phyloP scores from a whole-genome alignment of 2,113 vertebrate species.

The Nicator chloris region DNA sequence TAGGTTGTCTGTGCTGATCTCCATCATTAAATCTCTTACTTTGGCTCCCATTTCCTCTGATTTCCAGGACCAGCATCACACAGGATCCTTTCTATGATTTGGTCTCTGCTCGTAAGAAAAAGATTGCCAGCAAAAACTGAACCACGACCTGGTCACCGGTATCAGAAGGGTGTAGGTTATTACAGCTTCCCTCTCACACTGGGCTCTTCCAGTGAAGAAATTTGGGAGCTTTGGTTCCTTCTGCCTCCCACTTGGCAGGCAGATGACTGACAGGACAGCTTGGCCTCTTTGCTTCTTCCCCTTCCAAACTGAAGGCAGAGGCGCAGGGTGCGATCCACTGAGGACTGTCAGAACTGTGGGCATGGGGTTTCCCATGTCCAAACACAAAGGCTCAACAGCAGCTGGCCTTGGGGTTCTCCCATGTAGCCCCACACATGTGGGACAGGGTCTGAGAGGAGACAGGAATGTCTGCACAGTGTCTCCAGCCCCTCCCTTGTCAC shows the following conservation, averaged over 20 bases:
- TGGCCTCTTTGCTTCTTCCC: neutral
- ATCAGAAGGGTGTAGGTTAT: neutral
- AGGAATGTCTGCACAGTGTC: neutral
- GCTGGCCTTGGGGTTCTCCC: neutral
- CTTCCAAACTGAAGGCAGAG: neutral
- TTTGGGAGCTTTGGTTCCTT: neutral
- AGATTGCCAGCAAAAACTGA: slow-evolving; percentile 84
- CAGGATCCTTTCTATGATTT: slow-evolving; percentile 93
- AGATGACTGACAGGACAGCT: neutral
- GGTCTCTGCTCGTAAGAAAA: slow-evolving; percentile 89
- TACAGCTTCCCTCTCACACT: neutral
- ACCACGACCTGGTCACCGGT: neutral
- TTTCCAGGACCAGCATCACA: slow-evolving; percentile 88
- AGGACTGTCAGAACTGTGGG: neutral
- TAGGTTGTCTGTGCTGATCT: neutral
- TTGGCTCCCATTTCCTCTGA: neutral
- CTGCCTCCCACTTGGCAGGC: neutral
- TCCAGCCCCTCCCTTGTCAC: neutral
- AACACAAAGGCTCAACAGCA: neutral
- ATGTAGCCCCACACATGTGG: neutral
- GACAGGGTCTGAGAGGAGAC: neutral
- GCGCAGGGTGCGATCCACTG: neutral
- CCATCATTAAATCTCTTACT: neutral
- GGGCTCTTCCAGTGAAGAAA: neutral
- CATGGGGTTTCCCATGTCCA: fast-evolving